Conservation (phyloP, 2,888 invertebrate genomes). For the Neoaliturus tenellus region DNA sequence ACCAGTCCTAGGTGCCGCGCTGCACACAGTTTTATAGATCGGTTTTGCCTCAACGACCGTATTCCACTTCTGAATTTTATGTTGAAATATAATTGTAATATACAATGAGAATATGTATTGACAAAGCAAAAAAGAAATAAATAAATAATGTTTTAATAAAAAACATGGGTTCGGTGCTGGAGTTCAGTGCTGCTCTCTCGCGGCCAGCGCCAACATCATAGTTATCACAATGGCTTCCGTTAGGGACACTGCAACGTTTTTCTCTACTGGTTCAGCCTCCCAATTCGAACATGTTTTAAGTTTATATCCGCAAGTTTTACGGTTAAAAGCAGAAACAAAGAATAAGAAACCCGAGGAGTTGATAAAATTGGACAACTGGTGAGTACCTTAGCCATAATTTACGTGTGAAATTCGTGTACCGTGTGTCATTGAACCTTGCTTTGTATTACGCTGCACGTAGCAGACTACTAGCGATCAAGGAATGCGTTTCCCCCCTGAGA, state of each 20-base stretch:
- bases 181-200: slow-evolving; percentile 57
- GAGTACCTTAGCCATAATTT: slow-evolving; percentile 72
- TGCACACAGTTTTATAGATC: slow-evolving; percentile 42
- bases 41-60: slow-evolving; percentile 22
- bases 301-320: slow-evolving; percentile 93
- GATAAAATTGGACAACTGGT: slow-evolving; percentile 97
- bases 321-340: slow-evolving; percentile 92
- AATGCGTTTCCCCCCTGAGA: slow-evolving; percentile 65
- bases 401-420: slow-evolving; percentile 59
- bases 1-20: slow-evolving; percentile 6
- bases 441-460: slow-evolving; percentile 64
- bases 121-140: slow-evolving; percentile 17
- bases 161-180: slow-evolving; percentile 27
- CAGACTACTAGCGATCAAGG: slow-evolving; percentile 67
- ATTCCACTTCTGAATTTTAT: too few relatives aligned
- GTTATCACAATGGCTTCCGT: slow-evolving; percentile 83
- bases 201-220: slow-evolving; percentile 59
- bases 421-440: slow-evolving; percentile 72
- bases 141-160: slow-evolving; percentile 48
- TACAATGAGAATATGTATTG: background rate
- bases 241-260: slow-evolving; percentile 95
- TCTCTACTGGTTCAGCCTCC: slow-evolving; percentile 88
- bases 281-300: slow-evolving; percentile 93
- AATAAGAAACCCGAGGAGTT: slow-evolving; percentile 96
- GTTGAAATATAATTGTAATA: background rate